These are phyloP conservation scores for Podarcis cretensis DNA, from an alignment of 2,113 vertebrate species.

Conservation along the genomic window DNA sequence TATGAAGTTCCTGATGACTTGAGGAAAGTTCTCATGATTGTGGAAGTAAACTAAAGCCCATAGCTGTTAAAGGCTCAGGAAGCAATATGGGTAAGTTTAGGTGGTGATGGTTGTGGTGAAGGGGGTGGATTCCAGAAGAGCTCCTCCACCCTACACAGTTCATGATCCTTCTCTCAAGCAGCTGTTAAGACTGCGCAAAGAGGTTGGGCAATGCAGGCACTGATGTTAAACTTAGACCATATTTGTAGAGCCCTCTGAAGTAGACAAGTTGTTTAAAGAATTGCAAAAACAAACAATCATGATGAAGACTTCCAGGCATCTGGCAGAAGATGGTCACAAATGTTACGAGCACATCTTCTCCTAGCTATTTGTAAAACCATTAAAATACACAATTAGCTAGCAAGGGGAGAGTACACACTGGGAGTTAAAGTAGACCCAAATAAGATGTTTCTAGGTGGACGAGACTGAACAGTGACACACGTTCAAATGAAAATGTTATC, in stretches of 20 bases:
- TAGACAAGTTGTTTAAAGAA: not conserved
- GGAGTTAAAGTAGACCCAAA: not conserved
- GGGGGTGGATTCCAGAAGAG: not conserved
- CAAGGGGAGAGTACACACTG: not conserved
- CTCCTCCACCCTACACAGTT: not conserved
- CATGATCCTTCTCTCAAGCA: not conserved
- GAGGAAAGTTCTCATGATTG: not conserved
- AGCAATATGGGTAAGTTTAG: not conserved
- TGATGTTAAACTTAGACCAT: not conserved
- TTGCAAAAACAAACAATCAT: not conserved
- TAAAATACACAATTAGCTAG: not conserved
- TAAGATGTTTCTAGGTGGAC: not conserved
- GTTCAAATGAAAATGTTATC: conserved; percentile 56
- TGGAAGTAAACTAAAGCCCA: not conserved
- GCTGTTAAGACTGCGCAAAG: not conserved
- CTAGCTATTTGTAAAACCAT: conserved; percentile 12
- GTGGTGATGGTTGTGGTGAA: not conserved
- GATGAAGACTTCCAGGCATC: not conserved
- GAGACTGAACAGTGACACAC: conserved; percentile 6
- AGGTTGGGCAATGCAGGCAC: not conserved
- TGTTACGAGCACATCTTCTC: not conserved
- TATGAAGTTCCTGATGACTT: not conserved
- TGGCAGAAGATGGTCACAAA: not conserved
- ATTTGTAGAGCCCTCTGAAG: not conserved
- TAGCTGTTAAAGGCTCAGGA: not conserved